Conservation (phyloP, 2,797 vertebrate species). For the Brachyrhaphis roseni region DNA sequence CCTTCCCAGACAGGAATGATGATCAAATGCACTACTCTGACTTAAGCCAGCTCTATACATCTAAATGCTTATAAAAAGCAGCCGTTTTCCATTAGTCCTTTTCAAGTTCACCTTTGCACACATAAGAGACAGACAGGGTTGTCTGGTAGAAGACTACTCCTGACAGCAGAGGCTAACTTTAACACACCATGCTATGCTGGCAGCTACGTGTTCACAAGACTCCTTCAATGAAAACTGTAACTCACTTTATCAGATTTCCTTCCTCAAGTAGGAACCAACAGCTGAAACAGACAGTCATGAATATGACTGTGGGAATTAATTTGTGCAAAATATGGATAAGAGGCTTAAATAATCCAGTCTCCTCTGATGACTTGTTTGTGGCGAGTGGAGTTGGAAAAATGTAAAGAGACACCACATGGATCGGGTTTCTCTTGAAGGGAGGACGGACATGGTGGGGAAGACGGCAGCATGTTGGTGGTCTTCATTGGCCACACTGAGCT, state of each 20-base stretch:
- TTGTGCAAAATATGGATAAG: slow-evolving; percentile 46
- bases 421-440: slow-evolving; percentile 72
- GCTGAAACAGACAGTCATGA: slow-evolving; percentile 37
- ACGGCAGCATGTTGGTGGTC: slow-evolving; percentile 46
- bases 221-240: slow-evolving; percentile 27
- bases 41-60: slow-evolving; percentile 23
- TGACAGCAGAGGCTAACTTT: slow-evolving; percentile 69
- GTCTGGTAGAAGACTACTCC: slow-evolving; percentile 38
- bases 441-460: slow-evolving; percentile 43
- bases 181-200: slow-evolving; percentile 48
- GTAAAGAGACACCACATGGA: slow-evolving; percentile 73
- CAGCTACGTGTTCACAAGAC: slow-evolving; percentile 17
- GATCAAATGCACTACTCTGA: neutral
- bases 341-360: slow-evolving; percentile 46
- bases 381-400: slow-evolving; percentile 59
- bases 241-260: slow-evolving; percentile 67
- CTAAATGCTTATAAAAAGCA: slow-evolving; percentile 46
- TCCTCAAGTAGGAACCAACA: slow-evolving; percentile 37
- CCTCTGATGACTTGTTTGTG: slow-evolving; percentile 54
- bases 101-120: slow-evolving; percentile 28
- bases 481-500: slow-evolving; percentile 66
- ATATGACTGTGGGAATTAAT: slow-evolving; percentile 18
- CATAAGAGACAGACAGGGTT: slow-evolving; percentile 26
- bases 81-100: slow-evolving; percentile 56
- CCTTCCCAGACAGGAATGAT: slow-evolving; percentile 1